Percentiles rank a stretch among this genome's conserved stretches.
Evolutionary conservation across 2,113 vertebrate genomes (phyloP).

Genomic region (Cynocephalus volans): DNA sequence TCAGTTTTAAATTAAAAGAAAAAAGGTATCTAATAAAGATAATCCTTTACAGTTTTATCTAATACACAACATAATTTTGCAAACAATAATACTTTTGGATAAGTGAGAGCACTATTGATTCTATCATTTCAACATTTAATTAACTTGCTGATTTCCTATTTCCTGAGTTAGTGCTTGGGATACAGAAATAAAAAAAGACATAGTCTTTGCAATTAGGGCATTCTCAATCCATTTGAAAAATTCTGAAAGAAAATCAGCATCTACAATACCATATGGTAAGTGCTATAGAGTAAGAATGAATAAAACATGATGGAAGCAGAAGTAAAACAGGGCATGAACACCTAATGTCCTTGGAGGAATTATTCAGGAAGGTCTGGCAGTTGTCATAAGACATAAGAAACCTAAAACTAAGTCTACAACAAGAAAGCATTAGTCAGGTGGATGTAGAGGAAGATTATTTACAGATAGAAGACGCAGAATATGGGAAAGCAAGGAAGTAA

Average conservation of each 20-base stretch:
- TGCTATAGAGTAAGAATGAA: not conserved
- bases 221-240: not conserved
- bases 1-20: constrained; percentile 4
- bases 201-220: not conserved
- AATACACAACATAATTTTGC: not conserved
- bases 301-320: not conserved
- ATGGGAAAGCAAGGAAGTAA: not conserved
- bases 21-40: not conserved
- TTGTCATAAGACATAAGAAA: not conserved
- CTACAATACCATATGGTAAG: not conserved
- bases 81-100: not conserved
- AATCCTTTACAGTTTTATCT: not conserved
- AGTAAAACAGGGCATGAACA: not conserved
- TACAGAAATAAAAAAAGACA: not conserved
- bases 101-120: not conserved
- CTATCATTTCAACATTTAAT: not conserved
- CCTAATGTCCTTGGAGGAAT: not conserved
- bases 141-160: not conserved
- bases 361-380: not conserved
- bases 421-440: not conserved
- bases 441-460: not conserved
- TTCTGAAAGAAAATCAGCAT: not conserved
- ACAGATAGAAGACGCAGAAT: not conserved
- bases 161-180: not conserved
- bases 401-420: not conserved